Base-by-base conservation (phyloP, 2,888 invertebrate genomes). In the Limnephilus auricula region DNA sequence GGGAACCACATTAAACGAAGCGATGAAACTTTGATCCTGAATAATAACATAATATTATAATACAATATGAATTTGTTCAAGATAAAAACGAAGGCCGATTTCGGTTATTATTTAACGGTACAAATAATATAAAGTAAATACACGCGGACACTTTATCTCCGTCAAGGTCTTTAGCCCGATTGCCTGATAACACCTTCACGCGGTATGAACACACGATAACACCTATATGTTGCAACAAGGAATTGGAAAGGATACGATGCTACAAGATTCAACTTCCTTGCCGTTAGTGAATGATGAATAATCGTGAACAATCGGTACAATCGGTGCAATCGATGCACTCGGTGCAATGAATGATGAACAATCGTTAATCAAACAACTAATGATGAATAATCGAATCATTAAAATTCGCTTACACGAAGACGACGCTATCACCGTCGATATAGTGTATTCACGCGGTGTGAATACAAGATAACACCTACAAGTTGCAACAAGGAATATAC, bases 41-140 rank as follows among this genome's bases (percentile, higher is more conserved):
- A 50, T 50, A 18, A 50, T 45, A 13, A 45, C 15, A 45, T 45
- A 45, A 45, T 45, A 45, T 45, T 45, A 45, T 45, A 45, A 45
- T 82, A 82, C 34, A 32, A 50, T 82, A 82, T 34, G 34, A 18
- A 82, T 82, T 79, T 82, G 34, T 82, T 30, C 45, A 85, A 45
- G 85, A 85, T 85, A 85, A 30, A 85, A 85, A n/a, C 2, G 50
- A 85, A 85, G 85, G 85, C 31, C 45, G 40, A 31, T 82, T 31
- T 85, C 40, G 45, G 40, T 31, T 85, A 30, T 82, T 82, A 32
- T 85, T 84, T 85, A 85, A 50, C 85, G 50, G 50, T 85, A 85
- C 31, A 86, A 32, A 31, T 25, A 65, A 25, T 65, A 5, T 25
- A 25, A n/a, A 65, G n/a, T 50, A 50, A 50, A 25, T 9, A 65